These are phyloP conservation scores for Mus pahari DNA, from an alignment of 2,113 vertebrate genomes.

Conservation along the genomic window DNA sequence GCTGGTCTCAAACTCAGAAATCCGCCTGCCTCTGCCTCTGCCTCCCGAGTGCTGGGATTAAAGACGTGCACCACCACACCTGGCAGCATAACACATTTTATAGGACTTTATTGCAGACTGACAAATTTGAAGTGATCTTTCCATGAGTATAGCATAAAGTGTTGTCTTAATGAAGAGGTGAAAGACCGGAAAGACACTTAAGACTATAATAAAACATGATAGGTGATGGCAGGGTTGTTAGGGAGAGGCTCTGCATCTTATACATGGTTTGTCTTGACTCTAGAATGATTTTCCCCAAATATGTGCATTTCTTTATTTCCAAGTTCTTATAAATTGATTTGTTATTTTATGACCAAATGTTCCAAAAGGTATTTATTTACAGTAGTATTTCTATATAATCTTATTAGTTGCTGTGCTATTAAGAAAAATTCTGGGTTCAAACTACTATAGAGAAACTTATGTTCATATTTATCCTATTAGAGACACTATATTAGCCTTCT, in stretches of 20 bases:
- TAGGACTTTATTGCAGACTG: background rate
- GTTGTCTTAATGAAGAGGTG: conserved; percentile 2
- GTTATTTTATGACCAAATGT: background rate
- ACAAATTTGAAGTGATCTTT: background rate
- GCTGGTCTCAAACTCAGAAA: too few relatives aligned
- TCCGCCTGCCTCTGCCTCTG: too few relatives aligned
- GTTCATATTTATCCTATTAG: background rate
- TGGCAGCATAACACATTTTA: background rate
- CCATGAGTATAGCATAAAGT: background rate
- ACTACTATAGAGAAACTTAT: background rate
- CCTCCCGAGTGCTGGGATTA: too few relatives aligned
- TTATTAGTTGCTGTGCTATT: background rate
- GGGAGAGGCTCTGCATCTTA: background rate
- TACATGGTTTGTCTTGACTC: background rate
- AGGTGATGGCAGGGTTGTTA: background rate
- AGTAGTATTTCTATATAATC: background rate
- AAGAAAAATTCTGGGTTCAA: background rate
- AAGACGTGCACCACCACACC: too few relatives aligned
- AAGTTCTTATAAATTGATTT: background rate
- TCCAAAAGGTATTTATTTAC: background rate
- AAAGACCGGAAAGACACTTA: background rate
- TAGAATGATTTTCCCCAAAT: background rate
- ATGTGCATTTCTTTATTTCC: background rate
- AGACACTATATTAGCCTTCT: background rate
- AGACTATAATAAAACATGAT: background rate